phyloP scores from a whole-genome alignment of 2,797 vertebrate species.

The Anguilla pacifica region DNA sequence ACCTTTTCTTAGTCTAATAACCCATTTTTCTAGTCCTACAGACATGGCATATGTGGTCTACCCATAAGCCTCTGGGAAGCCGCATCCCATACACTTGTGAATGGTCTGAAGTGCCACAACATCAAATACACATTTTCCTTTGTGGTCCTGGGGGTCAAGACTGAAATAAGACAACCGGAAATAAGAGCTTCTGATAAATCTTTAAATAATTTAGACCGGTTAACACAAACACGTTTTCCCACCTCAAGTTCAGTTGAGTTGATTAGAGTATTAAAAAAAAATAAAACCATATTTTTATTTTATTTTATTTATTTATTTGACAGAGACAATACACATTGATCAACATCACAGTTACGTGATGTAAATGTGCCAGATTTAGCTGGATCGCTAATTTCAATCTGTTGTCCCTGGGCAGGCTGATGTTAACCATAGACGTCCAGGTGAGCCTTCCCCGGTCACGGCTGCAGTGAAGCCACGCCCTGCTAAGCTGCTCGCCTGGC shows the following conservation, averaged over 20 bases:
- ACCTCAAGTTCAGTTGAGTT: background rate
- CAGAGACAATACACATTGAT: no score
- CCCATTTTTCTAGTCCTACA: background rate
- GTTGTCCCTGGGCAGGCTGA: no score
- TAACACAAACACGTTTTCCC: background rate
- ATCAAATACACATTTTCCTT: background rate
- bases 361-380: no score
- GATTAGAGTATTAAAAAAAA: background rate
- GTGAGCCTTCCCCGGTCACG: background rate
- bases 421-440: background rate
- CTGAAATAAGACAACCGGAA: background rate
- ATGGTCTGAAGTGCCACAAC: background rate
- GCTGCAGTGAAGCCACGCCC: background rate
- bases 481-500: slow-evolving; percentile 37
- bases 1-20: background rate
- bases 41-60: background rate
- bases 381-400: no score
- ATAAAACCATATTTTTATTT: background rate
- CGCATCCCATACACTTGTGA: background rate
- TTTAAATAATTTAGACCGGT: background rate
- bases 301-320: no score
- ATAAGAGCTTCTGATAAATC: background rate
- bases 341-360: no score
- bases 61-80: slow-evolving; percentile 6
- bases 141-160: background rate